Evolutionary conservation across 2,113 vertebrate genomes (phyloP).

Genomic region (Apteryx mantelli): DNA sequence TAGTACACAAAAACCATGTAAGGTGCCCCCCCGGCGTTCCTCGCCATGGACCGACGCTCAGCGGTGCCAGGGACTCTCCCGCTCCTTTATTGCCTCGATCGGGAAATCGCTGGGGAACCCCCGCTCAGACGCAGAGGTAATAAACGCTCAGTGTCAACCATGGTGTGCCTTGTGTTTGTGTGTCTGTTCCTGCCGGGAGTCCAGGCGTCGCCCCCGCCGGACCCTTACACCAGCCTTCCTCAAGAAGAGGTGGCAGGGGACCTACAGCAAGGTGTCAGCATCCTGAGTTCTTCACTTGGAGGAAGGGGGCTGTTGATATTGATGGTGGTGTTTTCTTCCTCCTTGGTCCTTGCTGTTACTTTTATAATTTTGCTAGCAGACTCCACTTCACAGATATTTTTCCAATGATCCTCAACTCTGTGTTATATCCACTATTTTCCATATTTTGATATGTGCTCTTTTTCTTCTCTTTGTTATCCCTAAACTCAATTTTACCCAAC

Average conservation of each 20-base stretch:
- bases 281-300: background rate
- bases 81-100: too few species aligned
- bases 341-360: background rate
- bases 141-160: too few species aligned
- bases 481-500: too few species aligned
- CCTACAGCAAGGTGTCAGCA: background rate
- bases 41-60: too few species aligned
- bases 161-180: too few species aligned
- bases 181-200: too few species aligned
- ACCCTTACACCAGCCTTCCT: background rate
- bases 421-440: background rate
- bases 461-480: background rate
- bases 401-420: background rate
- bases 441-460: background rate
- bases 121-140: too few species aligned
- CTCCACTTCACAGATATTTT: background rate
- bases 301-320: background rate
- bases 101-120: too few species aligned
- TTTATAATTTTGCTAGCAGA: background rate
- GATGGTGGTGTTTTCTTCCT: background rate
- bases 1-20: too few species aligned
- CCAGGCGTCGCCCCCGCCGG: too few species aligned
- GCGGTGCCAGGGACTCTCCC: too few species aligned
- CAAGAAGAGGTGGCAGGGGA: background rate
- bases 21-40: too few species aligned